Evolutionary conservation across 2,888 invertebrate species (phyloP).

Genomic region (Gortyna flavago): DNA sequence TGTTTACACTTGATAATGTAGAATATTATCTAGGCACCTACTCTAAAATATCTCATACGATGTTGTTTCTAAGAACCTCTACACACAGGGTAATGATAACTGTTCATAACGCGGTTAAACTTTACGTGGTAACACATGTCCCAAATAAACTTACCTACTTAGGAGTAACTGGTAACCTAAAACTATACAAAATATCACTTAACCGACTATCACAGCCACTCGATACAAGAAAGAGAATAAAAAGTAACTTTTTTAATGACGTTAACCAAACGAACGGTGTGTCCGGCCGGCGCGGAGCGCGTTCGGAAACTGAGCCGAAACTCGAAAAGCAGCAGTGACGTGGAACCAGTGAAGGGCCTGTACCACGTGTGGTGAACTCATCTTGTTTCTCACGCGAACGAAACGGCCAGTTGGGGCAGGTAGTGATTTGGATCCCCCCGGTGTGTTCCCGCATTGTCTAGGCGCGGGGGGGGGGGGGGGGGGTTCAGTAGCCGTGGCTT

Average conservation of each 20-base stretch:
- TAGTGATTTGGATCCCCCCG: too few relatives aligned
- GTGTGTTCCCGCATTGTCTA: too few relatives aligned
- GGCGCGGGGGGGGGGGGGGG: too few relatives aligned
- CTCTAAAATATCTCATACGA: conserved; percentile 30
- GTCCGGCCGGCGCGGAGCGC: conserved; percentile 77
- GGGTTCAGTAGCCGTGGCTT: too few relatives aligned
- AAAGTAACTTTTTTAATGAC: conserved; percentile 62
- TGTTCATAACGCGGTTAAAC: conserved; percentile 59
- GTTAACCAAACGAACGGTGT: conserved; percentile 62
- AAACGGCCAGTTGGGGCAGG: conserved; percentile 36
- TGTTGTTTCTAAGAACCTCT: conserved; percentile 38
- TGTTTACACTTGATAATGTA: conserved; percentile 50
- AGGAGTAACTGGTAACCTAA: conserved; percentile 63
- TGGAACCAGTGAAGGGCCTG: conserved; percentile 66
- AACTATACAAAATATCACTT: conserved; percentile 78
- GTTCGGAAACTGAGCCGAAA: conserved; percentile 78
- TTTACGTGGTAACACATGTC: conserved; percentile 65
- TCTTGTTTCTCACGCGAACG: conserved; percentile 50
- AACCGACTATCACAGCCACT: conserved; percentile 79
- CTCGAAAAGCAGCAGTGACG: conserved; percentile 64
- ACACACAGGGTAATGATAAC: conserved; percentile 50
- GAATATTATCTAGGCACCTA: conserved; percentile 13
- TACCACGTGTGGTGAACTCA: conserved; percentile 66
- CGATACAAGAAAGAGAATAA: conserved; percentile 57
- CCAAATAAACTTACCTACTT: conserved; percentile 71